Base-by-base conservation (phyloP, 2,888 invertebrate species). In the Willowsia nigromaculata region DNA sequence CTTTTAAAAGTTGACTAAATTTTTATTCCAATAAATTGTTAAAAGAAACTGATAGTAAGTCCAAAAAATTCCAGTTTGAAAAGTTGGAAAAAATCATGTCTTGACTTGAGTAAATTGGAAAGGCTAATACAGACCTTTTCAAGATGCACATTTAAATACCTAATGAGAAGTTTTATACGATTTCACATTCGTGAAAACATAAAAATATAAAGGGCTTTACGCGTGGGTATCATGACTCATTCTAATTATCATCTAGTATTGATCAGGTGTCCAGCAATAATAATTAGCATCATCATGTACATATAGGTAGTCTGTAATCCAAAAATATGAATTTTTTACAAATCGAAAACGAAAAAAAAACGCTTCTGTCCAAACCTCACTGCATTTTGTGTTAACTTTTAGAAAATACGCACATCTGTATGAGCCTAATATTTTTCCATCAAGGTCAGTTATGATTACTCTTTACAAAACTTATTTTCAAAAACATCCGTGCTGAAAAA, bases 361-460 rank as follows among this genome's bases (percentile, higher is more conserved):
- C n/a, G n/a, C n/a, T n/a, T 56, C 56, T 56, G 15, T 9, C 56
- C 6, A 56, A 56, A 56, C 25, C 25, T 22, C 25, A 25, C 7
- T 25, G 56, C 25, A 53, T 53, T n/a, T n/a, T 9, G 25, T 9
- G 22, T 18, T 6, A 56, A 25, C 25, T 56, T 25, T 5, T 6
- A 4, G 25, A 1, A 53, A 1, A 18, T 7, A 25, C n/a, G 25
- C n/a, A 22, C 56, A 27, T 1, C 1, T 11, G 25, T 9, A 59
- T 7, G 27, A 7, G 5, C 27, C n/a, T 40, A 37, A 18, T 37
- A 37, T 33, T 68, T 65, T 27, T 13, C 25, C 71, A 71, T 71
- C 71, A 71, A 71, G 71, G 71, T 71, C 71, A 71, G 22, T n/a
- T 37, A 68, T 68, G 65, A 68, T 68, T 13, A 6, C 37, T 27